Evolutionary conservation across 2,797 vertebrate species (phyloP), one percentile per base, ranked within the genome.

Genomic region (Tinamus major): DNA sequence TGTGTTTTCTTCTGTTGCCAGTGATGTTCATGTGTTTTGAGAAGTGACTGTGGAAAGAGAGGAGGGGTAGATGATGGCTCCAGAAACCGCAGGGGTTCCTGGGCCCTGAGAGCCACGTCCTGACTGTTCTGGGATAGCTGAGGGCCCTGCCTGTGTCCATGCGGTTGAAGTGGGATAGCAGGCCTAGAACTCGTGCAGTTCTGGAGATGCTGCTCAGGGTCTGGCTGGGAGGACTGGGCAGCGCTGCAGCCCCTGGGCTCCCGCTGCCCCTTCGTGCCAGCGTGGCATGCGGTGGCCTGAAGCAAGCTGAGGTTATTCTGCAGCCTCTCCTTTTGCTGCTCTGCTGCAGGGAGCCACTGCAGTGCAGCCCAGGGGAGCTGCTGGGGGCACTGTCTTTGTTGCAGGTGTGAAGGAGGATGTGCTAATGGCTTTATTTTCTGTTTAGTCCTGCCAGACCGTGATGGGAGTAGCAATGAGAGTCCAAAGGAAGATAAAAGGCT

Each of bases 371-470:
- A 4, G 71, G 27, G 9, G 21, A 46, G 51, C 46, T 3, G 1
- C 13, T 16, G 17, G 42, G 7, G 9, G 37, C 17, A 1, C 1
- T 1, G 20, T 13, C 88, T 3, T 3, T 27, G 56, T 16, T 44
- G 23, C 59, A 15, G 27, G 16, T 35, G 33, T 35, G 31, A 42
- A 5, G 0, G 1, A 29, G 39, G 17, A 9, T 8, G 2, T 20
- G 6, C 23, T 0, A 0, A 7, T 9, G 46, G 10, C 48, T 80
- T 44, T 31, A 6, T 35, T 92, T 92, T 96, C 95, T 95, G 35
- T 72, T 94, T 96, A 98, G 97, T 98, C 94, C 93, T 98, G 59
- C 56, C 92, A 95, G 97, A 97, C 17, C 37, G 79, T 59, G 89
- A 97, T 35, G 24, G 82, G 15, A 92, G 72, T 33, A 95, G 95